Conservation (phyloP, 2,888 invertebrate species). For the Orchesella flavescens region DNA sequence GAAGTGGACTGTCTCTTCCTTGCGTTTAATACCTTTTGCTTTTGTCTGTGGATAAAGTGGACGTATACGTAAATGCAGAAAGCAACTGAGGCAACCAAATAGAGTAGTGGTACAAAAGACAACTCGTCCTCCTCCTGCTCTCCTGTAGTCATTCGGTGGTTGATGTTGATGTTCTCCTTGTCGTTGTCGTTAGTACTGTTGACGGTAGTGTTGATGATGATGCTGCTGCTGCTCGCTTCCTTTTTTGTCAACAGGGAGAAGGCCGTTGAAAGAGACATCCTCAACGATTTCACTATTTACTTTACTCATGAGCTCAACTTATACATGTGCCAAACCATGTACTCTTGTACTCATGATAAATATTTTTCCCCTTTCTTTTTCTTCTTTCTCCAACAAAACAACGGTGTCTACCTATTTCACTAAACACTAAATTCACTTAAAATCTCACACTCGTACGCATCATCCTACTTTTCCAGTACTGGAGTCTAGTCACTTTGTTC, state of each 20-base stretch:
- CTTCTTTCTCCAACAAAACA: neutral
- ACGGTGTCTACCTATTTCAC: neutral
- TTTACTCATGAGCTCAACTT: slow-evolving; percentile 18
- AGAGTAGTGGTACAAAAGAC: slow-evolving; percentile 14
- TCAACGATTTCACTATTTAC: slow-evolving; percentile 31
- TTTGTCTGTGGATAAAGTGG: slow-evolving; percentile 31
- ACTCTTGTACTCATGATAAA: too few species aligned
- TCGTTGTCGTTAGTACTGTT: neutral
- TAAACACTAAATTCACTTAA: too few species aligned
- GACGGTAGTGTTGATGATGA: slow-evolving; percentile 15
- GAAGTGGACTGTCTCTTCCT: slow-evolving; percentile 2
- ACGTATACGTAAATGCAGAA: slow-evolving; percentile 35
- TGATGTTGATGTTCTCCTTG: neutral
- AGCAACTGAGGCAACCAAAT: neutral
- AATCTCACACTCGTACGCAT: too few species aligned
- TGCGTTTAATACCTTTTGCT: slow-evolving; percentile 6
- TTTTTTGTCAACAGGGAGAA: slow-evolving; percentile 21
- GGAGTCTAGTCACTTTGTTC: too few species aligned
- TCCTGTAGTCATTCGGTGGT: neutral
- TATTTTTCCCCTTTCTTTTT: neutral
- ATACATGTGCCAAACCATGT: too few species aligned
- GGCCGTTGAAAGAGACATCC: slow-evolving; percentile 30
- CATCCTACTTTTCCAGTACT: too few species aligned
- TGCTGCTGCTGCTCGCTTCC: slow-evolving; percentile 8
- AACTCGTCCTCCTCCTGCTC: neutral